Evolutionary conservation across 2,113 vertebrate genomes (phyloP).

Genomic region (Sarotherodon lohbergeri): DNA sequence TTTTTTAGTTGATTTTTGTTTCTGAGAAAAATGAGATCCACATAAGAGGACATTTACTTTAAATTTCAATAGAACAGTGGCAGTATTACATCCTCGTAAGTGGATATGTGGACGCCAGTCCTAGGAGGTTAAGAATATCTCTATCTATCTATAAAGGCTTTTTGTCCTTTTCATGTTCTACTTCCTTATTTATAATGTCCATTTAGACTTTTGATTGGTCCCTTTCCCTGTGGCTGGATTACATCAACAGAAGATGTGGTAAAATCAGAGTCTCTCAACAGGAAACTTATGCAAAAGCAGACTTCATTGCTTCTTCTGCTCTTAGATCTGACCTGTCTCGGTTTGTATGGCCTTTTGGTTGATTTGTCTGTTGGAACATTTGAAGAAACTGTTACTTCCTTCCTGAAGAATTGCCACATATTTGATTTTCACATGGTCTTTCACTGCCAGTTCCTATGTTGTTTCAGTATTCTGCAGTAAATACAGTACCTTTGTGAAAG

Average conservation of each 20-base stretch:
- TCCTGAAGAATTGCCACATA: not conserved
- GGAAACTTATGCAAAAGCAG: conserved; percentile 42
- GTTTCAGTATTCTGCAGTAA: not conserved
- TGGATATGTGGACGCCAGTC: not conserved
- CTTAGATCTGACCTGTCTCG: not conserved
- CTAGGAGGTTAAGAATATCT: not conserved
- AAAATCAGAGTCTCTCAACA: conserved; percentile 26
- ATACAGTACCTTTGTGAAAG: not conserved
- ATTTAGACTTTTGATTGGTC: conserved; percentile 8
- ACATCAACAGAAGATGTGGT: conserved; percentile 9
- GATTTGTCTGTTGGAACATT: not conserved
- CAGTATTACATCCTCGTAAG: not conserved
- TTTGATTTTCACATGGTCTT: not conserved
- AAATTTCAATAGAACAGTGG: not conserved
- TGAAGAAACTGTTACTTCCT: not conserved
- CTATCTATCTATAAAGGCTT: not conserved
- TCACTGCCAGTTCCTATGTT: not conserved
- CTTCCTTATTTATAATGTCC: conserved; percentile 26
- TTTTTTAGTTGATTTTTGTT: not conserved
- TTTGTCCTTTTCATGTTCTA: not conserved
- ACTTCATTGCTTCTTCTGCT: conserved; percentile 20
- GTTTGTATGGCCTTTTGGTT: not conserved
- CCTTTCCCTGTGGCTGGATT: not conserved
- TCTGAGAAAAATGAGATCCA: not conserved
- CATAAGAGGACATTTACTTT: not conserved